Percentiles rank a stretch among this genome's conserved stretches.
These are phyloP conservation scores for Patella vulgata DNA, from an alignment of 1,140 invertebrate species.

Conservation along the genomic window DNA sequence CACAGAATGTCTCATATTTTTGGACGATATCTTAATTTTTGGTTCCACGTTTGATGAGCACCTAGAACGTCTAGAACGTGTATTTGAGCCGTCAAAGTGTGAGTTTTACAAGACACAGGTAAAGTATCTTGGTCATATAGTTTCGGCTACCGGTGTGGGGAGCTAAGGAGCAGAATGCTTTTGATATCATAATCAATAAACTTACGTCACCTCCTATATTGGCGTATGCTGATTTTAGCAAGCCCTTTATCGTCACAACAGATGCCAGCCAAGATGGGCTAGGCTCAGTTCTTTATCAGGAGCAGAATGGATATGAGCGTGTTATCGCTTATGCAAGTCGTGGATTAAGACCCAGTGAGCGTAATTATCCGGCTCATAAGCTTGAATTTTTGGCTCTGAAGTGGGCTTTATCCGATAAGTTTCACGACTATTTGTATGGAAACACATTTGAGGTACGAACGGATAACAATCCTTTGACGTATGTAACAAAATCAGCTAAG, in stretches of 20 bases:
- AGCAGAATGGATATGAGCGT: conserved; percentile 28
- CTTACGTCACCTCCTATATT: conserved; percentile 34
- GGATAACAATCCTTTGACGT: conserved; percentile 30
- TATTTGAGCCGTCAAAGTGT: conserved; percentile 27
- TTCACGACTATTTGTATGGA: conserved; percentile 33
- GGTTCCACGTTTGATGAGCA: conserved; percentile 22
- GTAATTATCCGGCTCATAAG: conserved; percentile 25
- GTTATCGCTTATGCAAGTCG: conserved; percentile 36
- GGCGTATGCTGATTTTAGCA: conserved; percentile 29
- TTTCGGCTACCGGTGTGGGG: conserved; percentile 36
- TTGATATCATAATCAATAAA: conserved; percentile 28
- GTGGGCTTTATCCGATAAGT: conserved; percentile 34
- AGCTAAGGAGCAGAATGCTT: conserved; percentile 18
- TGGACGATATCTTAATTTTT: too few relatives aligned
- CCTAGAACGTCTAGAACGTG: too few relatives aligned
- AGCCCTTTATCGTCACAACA: conserved; percentile 26
- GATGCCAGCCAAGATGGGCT: conserved; percentile 37
- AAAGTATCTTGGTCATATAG: conserved; percentile 43
- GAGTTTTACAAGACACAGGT: conserved; percentile 59
- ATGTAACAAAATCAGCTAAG: too few relatives aligned
- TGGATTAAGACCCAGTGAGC: conserved; percentile 15
- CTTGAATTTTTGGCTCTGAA: conserved; percentile 30
- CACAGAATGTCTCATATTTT: too few relatives aligned
- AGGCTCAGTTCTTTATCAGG: conserved; percentile 48
- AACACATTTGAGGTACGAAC: conserved; percentile 23